These are phyloP conservation scores for Cheumatopsyche charites DNA, from an alignment of 1,140 invertebrate species.

Conservation along the genomic window DNA sequence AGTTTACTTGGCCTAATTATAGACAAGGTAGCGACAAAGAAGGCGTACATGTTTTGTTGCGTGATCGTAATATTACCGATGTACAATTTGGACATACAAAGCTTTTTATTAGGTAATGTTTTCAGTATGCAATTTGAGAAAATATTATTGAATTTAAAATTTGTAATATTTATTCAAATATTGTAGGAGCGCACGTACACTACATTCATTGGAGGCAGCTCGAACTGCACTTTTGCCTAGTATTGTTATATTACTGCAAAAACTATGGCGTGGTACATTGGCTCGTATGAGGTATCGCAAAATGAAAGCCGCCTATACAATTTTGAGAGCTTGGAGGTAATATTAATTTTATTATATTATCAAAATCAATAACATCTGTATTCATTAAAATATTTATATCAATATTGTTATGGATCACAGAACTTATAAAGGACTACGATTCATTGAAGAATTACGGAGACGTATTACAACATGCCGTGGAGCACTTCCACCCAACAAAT, in stretches of 20 bases:
- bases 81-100: constrained; percentile 95
- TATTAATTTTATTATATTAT: constrained; percentile 15
- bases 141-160: background rate
- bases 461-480: constrained; percentile 61
- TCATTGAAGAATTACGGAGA: constrained; percentile 72
- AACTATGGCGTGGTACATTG: constrained; percentile 86
- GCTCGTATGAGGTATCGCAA: constrained; percentile 80
- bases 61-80: constrained; percentile 81
- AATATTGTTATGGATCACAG: constrained; percentile 51
- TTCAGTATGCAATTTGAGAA: background rate
- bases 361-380: background rate
- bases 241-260: constrained; percentile 92
- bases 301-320: constrained; percentile 83
- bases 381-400: background rate
- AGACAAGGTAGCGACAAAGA: constrained; percentile 76
- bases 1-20: constrained; percentile 95
- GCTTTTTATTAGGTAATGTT: constrained; percentile 79
- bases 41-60: constrained; percentile 81
- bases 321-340: constrained; percentile 79
- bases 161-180: background rate
- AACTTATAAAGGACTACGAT: constrained; percentile 82
- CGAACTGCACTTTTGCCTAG: constrained; percentile 83
- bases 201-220: constrained; percentile 86
- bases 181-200: constrained; percentile 77
- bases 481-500: constrained; percentile 56